These are phyloP conservation scores for Acheta domesticus DNA, from an alignment of 2,888 invertebrate species.

Conservation along the genomic window DNA sequence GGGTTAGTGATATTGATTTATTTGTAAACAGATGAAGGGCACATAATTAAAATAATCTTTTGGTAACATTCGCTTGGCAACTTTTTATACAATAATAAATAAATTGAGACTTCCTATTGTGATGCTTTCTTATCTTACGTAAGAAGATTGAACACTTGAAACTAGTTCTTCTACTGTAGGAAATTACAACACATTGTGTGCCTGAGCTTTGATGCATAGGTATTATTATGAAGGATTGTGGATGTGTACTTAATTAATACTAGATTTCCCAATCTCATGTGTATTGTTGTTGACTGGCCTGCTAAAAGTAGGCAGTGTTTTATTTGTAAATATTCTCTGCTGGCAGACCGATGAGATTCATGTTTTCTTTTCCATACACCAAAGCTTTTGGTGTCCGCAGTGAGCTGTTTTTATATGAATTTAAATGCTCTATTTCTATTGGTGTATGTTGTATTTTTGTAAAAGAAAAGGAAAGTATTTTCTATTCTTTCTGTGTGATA, in stretches of 20 bases:
- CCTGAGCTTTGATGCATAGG: background rate
- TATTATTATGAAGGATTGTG: background rate
- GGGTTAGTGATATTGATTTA: constrained; percentile 18
- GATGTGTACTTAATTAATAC: constrained; percentile 18
- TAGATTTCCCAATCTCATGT: constrained; percentile 4
- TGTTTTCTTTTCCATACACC: background rate
- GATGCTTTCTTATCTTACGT: background rate
- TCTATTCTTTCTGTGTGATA: constrained; percentile 18
- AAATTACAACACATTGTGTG: background rate
- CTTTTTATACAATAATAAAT: background rate
- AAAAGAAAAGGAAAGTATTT: background rate
- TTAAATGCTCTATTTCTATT: constrained; percentile 18
- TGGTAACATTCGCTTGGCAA: constrained; percentile 10
- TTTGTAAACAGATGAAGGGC: background rate
- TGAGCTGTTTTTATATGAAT: constrained; percentile 10
- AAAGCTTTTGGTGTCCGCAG: background rate
- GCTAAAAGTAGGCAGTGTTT: background rate
- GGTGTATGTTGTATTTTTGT: constrained; percentile 18
- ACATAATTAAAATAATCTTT: background rate
- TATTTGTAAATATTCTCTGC: constrained; percentile 1
- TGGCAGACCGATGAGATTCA: background rate
- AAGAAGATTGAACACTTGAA: background rate
- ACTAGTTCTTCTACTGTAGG: background rate
- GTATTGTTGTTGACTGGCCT: background rate
- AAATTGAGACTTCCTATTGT: constrained; percentile 6